Percentiles rank a stretch among this genome's conserved stretches.
Evolutionary conservation across 2,797 vertebrate species (phyloP).

Genomic region (Acanthurus leucopareius): DNA sequence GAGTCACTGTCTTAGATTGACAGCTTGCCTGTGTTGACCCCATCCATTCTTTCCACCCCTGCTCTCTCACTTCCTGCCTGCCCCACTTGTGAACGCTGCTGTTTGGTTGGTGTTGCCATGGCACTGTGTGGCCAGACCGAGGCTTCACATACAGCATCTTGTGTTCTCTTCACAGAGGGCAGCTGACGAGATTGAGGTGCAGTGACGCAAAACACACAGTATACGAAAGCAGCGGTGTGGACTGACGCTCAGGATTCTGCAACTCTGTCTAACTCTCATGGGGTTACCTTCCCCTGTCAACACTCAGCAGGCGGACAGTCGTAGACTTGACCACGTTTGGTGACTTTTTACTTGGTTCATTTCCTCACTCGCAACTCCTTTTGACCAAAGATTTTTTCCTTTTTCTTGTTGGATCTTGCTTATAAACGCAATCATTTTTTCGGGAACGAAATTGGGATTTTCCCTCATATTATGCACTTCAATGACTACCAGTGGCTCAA

Average conservation of each 20-base stretch:
- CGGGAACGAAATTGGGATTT: constrained; percentile 75
- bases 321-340: constrained; percentile 22
- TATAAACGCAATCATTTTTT: constrained; percentile 68
- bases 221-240: constrained; percentile 72
- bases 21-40: constrained; percentile 53
- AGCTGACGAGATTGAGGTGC: constrained; percentile 83
- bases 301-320: constrained; percentile 55
- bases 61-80: constrained; percentile 64
- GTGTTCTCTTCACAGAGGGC: constrained; percentile 95
- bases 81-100: constrained; percentile 76
- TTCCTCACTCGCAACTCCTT: background rate
- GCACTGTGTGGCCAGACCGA: constrained; percentile 82
- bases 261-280: constrained; percentile 55
- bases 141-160: constrained; percentile 93
- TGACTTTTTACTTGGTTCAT: constrained; percentile 33
- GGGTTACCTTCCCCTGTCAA: constrained; percentile 38
- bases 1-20: constrained; percentile 63
- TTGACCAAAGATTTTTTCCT: constrained; percentile 18
- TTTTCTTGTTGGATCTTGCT: constrained; percentile 33
- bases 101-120: constrained; percentile 87
- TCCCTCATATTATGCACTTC: constrained; percentile 90
- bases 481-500: constrained; percentile 90
- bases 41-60: constrained; percentile 59
- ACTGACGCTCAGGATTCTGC: constrained; percentile 78
- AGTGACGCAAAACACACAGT: constrained; percentile 76